Conservation (phyloP, 2,113 vertebrate species). For the Callospermophilus lateralis region DNA sequence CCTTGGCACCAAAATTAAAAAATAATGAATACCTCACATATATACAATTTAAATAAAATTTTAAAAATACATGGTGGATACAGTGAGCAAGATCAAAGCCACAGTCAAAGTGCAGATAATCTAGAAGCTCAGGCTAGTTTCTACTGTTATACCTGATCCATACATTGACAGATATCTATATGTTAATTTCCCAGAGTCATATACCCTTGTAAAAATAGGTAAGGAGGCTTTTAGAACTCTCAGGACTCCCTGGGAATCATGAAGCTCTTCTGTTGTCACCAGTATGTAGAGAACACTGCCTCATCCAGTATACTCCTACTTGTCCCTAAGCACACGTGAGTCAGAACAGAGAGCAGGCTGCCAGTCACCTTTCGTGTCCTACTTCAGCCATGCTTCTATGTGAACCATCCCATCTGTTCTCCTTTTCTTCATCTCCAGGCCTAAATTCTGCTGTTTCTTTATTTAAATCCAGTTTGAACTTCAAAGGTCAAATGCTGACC, state of each 20-base stretch:
- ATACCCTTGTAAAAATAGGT: neutral
- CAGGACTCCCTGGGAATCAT: neutral
- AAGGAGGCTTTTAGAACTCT: neutral
- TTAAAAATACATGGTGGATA: neutral
- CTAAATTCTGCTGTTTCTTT: constrained; percentile 34
- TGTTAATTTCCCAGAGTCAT: neutral
- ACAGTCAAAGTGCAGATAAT: neutral
- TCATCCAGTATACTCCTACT: neutral
- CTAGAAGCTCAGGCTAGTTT: neutral
- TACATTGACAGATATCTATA: neutral
- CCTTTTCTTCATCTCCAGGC: constrained; percentile 5
- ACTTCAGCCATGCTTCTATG: neutral
- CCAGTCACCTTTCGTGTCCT: neutral
- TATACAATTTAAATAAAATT: neutral
- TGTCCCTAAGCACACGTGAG: neutral
- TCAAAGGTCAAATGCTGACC: constrained; percentile 6
- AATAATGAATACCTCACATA: neutral
- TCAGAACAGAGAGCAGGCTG: neutral
- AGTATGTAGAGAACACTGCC: neutral
- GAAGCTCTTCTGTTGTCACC: neutral
- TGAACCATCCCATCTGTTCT: neutral
- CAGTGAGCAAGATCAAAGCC: neutral
- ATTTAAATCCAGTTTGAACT: constrained; percentile 25
- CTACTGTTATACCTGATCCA: neutral
- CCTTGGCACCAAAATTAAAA: too few relatives aligned